phyloP scores from a whole-genome alignment of 2,797 vertebrate genomes.

The Sebastes hubbsi region DNA sequence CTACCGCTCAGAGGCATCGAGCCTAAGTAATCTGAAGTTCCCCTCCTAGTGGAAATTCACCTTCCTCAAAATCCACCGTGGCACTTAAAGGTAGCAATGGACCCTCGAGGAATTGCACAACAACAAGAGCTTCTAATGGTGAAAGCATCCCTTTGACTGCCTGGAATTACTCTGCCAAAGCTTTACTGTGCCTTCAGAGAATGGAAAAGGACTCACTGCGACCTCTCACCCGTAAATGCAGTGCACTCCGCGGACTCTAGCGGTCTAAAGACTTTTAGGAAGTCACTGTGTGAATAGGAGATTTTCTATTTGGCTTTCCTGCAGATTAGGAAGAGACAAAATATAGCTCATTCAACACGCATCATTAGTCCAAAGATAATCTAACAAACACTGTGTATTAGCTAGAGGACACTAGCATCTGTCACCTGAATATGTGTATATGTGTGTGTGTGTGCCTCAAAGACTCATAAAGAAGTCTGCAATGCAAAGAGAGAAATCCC shows the following conservation, averaged over 20 bases:
- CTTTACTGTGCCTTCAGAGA: conserved; percentile 33
- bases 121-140: conserved; percentile 49
- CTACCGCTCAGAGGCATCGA: conserved; percentile 20
- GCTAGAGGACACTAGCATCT: conserved; percentile 54
- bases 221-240: conserved; percentile 56
- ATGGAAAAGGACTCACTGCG: conserved; percentile 3
- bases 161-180: conserved; percentile 40
- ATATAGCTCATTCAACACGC: conserved; percentile 9
- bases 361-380: conserved; percentile 43
- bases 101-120: conserved; percentile 37
- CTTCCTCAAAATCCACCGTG: conserved; percentile 34
- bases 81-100: conserved; percentile 49
- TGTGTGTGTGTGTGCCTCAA: not conserved
- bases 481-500: conserved; percentile 42
- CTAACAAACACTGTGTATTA: conserved; percentile 28
- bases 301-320: not conserved
- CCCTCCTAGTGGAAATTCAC: conserved; percentile 36
- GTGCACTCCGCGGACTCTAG: not conserved
- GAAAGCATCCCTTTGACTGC: conserved; percentile 42
- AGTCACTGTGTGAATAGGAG: not conserved
- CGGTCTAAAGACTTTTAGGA: conserved; percentile 10
- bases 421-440: conserved; percentile 16
- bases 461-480: conserved; percentile 8
- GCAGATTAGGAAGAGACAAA: not conserved
- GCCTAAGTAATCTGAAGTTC: conserved; percentile 25